These are phyloP conservation scores for Taxidea taxus DNA, from an alignment of 2,113 vertebrate genomes.

Conservation along the genomic window DNA sequence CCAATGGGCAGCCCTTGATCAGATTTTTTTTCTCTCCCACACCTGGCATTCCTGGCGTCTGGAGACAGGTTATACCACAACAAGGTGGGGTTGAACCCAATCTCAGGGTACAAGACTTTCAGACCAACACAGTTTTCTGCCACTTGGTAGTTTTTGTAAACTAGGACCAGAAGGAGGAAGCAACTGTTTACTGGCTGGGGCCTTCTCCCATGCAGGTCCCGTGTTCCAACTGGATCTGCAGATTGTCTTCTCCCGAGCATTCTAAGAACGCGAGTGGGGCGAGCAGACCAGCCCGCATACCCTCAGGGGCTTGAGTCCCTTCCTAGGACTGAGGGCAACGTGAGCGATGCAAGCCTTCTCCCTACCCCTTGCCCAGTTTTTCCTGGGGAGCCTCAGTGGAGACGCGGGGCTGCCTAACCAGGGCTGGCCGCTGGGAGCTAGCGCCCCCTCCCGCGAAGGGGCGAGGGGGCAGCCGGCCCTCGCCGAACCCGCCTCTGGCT, in stretches of 20 bases:
- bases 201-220: accelerated
- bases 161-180: neutral
- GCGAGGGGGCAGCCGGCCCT: neutral
- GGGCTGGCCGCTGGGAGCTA: neutral
- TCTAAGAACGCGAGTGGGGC: neutral
- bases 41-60: neutral
- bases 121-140: neutral
- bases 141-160: neutral
- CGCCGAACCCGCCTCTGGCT: neutral
- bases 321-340: neutral
- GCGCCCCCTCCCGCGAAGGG: constrained; percentile 61
- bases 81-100: neutral
- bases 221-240: neutral
- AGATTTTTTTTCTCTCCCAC: neutral
- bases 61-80: neutral
- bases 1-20: neutral
- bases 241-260: neutral
- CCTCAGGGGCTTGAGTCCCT: neutral
- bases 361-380: neutral
- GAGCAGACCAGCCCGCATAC: no score
- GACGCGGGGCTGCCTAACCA: neutral
- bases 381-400: neutral
- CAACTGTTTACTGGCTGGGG: neutral
- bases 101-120: neutral
- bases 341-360: neutral